phyloP scores from a whole-genome alignment of 2,797 vertebrate species.

The Triplophysa yarkandensis region DNA sequence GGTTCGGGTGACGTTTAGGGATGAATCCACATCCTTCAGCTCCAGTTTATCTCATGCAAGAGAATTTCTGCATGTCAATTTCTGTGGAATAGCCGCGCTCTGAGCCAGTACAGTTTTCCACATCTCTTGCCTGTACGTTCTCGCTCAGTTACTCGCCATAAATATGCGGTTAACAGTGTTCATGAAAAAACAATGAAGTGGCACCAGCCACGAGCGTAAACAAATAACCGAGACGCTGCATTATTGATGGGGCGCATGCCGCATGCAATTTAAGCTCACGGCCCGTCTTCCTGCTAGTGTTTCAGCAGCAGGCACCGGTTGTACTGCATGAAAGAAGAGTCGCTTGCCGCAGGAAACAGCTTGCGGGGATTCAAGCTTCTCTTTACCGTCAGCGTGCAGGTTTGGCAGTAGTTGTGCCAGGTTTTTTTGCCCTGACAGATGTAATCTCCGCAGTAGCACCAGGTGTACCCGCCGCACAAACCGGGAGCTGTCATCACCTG shows the following conservation, averaged over 20 bases:
- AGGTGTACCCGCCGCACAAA: constrained; percentile 24
- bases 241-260: constrained; percentile 65
- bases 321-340: not conserved
- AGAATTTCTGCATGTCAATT: not conserved
- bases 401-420: constrained; percentile 32
- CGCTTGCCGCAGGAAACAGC: constrained; percentile 32
- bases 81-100: not conserved
- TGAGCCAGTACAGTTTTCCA: not conserved
- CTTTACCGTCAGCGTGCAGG: constrained; percentile 10
- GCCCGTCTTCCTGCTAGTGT: constrained; percentile 14
- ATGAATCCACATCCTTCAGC: not conserved
- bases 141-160: constrained; percentile 64
- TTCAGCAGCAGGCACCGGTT: not conserved
- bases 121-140: constrained; percentile 55
- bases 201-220: constrained; percentile 68
- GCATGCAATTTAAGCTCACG: constrained; percentile 40
- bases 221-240: constrained; percentile 66
- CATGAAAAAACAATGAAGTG: constrained; percentile 74
- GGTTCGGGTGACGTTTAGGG: too few species aligned
- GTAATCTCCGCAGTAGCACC: constrained; percentile 42
- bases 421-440: constrained; percentile 49
- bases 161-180: constrained; percentile 72
- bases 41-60: not conserved
- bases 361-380: constrained; percentile 39
- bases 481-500: not conserved